Base-by-base conservation (phyloP, 2,888 invertebrate species). In the Nomada lathburiana region DNA sequence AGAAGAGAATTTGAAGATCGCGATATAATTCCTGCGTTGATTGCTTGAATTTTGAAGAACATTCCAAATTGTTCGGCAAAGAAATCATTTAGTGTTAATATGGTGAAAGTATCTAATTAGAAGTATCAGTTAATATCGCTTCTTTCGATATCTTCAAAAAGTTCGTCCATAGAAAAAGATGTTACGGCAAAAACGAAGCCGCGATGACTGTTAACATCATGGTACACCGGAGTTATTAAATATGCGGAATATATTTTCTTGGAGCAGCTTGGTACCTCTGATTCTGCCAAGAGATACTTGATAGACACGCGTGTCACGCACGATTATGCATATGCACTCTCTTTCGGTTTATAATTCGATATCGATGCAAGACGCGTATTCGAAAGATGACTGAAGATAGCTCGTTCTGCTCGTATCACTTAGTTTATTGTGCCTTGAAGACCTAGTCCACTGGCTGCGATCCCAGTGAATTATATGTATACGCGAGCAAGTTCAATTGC, bases 341-440 rank as follows among this genome's bases (percentile, higher is more conserved):
- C 68, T 64, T 76, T 82, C 71, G 20, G 1, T 68, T 80, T 55
- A 23, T 42, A 50, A 0, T 44, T 26, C 13, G 53, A 55, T 68
- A 68, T 69, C 26, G 50, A 72, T 69, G 71, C 76, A 36, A 50
- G n/a, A 36, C 70, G 60, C 79, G 36, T 76, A 71, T 53, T 52
- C n/a, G 11, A 72, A 64, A 55, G 72, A 72, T 69, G 75, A 81
- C 71, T 36, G 36, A 68, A 63, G 53, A 77, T 68, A 68, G 52
- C 50, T 42, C 18, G 65, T 50, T 59, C 44, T 50, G 1, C 50
- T 20, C 18, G 23, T 47, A 55, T 57, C 47, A 50, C 36, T 65
- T 60, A 52, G 42, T 72, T 77, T 65, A 65, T 72, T 52, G 29
- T 65, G 42, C 10, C 10, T 16, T 10, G 18, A 55, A 50, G 29